These are phyloP conservation scores for Odontocerum albicorne DNA, from an alignment of 2,888 invertebrate genomes.

Conservation along the genomic window DNA sequence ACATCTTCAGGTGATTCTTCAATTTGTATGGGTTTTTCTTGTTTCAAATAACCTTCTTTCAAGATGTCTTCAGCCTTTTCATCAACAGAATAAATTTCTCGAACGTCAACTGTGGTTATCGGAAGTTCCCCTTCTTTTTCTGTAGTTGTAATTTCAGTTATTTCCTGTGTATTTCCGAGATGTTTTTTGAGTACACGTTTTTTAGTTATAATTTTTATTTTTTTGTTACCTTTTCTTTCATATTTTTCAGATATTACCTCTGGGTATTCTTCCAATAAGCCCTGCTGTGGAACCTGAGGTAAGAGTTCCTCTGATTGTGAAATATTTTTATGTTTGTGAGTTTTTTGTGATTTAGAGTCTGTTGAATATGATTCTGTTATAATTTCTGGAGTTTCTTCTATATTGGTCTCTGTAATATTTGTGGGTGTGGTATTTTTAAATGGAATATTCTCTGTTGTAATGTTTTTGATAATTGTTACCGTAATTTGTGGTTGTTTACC, in stretches of 20 bases:
- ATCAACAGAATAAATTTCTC: background rate
- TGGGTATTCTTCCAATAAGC: constrained; percentile 39
- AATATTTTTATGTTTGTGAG: constrained; percentile 43
- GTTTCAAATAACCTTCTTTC: constrained; percentile 37
- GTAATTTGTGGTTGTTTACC: background rate
- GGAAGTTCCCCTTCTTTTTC: constrained; percentile 45
- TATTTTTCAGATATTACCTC: constrained; percentile 38
- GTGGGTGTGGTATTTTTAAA: constrained; percentile 33
- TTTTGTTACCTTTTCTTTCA: constrained; percentile 41
- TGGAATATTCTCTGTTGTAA: constrained; percentile 43
- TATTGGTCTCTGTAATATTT: constrained; percentile 32
- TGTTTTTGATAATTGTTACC: constrained; percentile 39
- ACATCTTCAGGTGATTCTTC: constrained; percentile 38
- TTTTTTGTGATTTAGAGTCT: constrained; percentile 37
- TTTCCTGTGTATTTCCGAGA: constrained; percentile 47
- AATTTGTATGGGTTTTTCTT: constrained; percentile 39
- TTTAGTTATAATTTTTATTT: constrained; percentile 41
- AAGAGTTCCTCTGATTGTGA: constrained; percentile 31
- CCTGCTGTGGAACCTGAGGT: no score
- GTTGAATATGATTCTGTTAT: constrained; percentile 21
- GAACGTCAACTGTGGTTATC: constrained; percentile 37
- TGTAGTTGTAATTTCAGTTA: constrained; percentile 47
- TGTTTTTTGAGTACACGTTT: constrained; percentile 46
- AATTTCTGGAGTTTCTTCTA: constrained; percentile 38
- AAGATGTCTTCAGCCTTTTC: constrained; percentile 40